These are phyloP conservation scores for Drosophila neonasuta DNA, from an alignment of 2,888 invertebrate genomes.

Conservation along the genomic window DNA sequence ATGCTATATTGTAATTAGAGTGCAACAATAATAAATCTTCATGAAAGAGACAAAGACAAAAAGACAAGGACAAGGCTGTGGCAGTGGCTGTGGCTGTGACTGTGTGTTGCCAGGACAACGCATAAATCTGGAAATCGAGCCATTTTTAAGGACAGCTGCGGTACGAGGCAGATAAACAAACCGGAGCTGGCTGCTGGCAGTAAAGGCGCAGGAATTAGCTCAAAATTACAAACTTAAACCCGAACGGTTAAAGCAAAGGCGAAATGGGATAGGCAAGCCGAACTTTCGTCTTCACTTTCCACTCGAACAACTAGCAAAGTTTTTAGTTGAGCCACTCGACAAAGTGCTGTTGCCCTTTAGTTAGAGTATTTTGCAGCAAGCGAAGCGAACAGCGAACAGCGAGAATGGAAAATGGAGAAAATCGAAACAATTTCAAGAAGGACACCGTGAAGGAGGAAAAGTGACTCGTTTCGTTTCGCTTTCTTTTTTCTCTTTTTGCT, in stretches of 20 bases:
- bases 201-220: constrained; percentile 68
- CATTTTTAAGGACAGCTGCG: constrained; percentile 51
- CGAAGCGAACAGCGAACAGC: constrained; percentile 3
- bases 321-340: not conserved
- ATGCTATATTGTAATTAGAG: constrained; percentile 73
- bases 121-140: constrained; percentile 67
- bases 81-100: not conserved
- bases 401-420: constrained; percentile 17
- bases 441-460: constrained; percentile 42
- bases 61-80: constrained; percentile 26
- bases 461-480: constrained; percentile 41
- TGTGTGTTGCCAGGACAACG: constrained; percentile 49
- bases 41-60: constrained; percentile 54
- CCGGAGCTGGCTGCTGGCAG: constrained; percentile 12
- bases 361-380: constrained; percentile 3
- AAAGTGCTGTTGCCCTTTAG: not conserved
- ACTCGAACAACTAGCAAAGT: not conserved
- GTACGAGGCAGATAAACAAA: constrained; percentile 29
- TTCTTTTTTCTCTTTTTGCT: not conserved
- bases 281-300: not conserved
- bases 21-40: constrained; percentile 68
- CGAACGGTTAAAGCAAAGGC: constrained; percentile 23
- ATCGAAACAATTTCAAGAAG: constrained; percentile 57
- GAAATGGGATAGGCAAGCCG: not conserved
- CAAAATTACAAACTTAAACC: constrained; percentile 71